Evolutionary conservation across 1,140 invertebrate species (phyloP).

Genomic region (Agrypnia vestita): DNA sequence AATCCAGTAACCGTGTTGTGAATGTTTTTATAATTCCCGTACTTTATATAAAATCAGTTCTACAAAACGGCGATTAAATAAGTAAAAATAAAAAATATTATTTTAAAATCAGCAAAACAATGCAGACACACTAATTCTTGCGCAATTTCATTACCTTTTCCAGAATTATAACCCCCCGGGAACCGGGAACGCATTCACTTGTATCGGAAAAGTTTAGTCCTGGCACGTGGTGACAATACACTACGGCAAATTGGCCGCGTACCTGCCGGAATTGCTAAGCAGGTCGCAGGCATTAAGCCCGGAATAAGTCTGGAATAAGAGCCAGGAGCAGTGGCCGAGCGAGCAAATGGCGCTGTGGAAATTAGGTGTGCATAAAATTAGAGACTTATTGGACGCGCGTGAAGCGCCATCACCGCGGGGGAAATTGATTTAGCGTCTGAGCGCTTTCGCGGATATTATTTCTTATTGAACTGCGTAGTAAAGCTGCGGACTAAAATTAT

Average conservation of each 20-base stretch:
- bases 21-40: too few species aligned
- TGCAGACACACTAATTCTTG: not conserved
- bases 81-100: too few species aligned
- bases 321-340: slow-evolving; percentile 1
- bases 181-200: slow-evolving; percentile 8
- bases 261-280: slow-evolving; percentile 50
- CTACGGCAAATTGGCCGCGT: slow-evolving; percentile 48
- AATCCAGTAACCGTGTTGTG: too few species aligned
- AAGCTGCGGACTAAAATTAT: too few species aligned
- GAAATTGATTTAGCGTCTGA: slow-evolving; percentile 5
- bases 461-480: not conserved
- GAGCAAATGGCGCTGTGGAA: slow-evolving; percentile 8
- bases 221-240: slow-evolving; percentile 43
- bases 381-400: slow-evolving; percentile 25
- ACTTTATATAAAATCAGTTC: too few species aligned
- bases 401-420: not conserved
- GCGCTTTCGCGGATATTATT: not conserved
- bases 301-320: not conserved
- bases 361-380: slow-evolving; percentile 25
- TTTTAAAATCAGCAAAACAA: not conserved
- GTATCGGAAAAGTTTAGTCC: slow-evolving; percentile 35
- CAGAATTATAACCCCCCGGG: not conserved
- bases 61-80: too few species aligned
- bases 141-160: slow-evolving; percentile 13
- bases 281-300: slow-evolving; percentile 4